Base-by-base conservation (phyloP, 2,888 invertebrate species). In the Drosophila lutescens region DNA sequence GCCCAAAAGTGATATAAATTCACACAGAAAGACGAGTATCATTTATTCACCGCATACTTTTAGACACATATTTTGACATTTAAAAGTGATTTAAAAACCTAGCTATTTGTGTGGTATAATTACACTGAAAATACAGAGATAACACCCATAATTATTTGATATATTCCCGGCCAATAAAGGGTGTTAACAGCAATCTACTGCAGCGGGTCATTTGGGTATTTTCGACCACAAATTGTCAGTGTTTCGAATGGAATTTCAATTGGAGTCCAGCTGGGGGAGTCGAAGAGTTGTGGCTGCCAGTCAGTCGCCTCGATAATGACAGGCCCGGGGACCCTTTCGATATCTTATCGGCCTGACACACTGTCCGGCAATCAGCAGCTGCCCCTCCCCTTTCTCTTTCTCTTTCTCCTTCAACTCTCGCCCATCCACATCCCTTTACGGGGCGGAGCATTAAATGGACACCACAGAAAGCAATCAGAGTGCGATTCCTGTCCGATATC, bases 401-500 rank as follows among this genome's bases (percentile, higher is more conserved):
- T n/a, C n/a, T n/a, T n/a, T n/a, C n/a, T n/a, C n/a, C n/a, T n/a
- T n/a, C n/a, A n/a, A 20, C 3, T 20, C 20, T 20, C 20, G 20
- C 20, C 2, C 20, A 20, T 20, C 20, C 32, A 34, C 49, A 34
- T 12, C 13, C 30, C 30, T 15, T 34, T 12, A 40, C 34, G 32
- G 32, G 23, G 36, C 30, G 50, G 51, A 17, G 67, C 85, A 87
- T 87, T 83, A 81, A 83, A 80, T 83, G 83, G 76, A 71, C 74
- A 79, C 82, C 83, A 73, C 83, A 87, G 71, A 87, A 85, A 79
- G 85, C 86, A 83, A 83, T 83, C 87, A 77, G 74, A 74, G 63
- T 74, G 77, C 84, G 73, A 74, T 78, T 70, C 73, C 67, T 69
- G 77, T 74, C 70, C 38, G 36, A 57, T 62, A 62, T 75, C 60